Evolutionary conservation across 2,797 vertebrate species (phyloP).

Genomic region (Picus viridis): DNA sequence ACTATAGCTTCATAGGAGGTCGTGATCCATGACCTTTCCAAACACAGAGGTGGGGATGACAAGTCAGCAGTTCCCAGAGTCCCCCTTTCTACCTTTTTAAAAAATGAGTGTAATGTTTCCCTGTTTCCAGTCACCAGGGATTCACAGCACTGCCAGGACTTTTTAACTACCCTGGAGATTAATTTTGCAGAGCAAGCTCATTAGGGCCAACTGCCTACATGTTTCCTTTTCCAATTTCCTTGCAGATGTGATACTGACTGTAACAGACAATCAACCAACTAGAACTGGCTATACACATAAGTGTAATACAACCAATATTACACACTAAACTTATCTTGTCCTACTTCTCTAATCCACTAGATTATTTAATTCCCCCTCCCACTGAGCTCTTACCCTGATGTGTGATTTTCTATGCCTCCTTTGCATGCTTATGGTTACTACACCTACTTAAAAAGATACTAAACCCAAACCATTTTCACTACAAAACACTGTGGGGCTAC

Average conservation of each 20-base stretch:
- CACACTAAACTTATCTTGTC: neutral
- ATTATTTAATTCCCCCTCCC: neutral
- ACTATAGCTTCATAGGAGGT: too few species aligned
- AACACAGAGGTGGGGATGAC: too few species aligned
- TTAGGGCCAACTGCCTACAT: neutral
- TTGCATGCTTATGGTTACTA: neutral
- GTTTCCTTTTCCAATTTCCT: neutral
- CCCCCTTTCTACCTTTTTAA: too few species aligned
- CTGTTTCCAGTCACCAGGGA: too few species aligned
- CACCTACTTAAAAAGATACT: neutral
- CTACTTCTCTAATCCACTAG: neutral
- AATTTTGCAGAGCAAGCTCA: neutral
- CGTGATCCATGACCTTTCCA: too few species aligned
- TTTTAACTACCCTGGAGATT: too few species aligned
- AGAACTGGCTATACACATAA: neutral
- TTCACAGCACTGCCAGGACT: too few species aligned
- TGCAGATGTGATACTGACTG: neutral
- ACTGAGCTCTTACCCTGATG: neutral
- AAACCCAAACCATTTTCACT: neutral
- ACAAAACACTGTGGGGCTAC: neutral
- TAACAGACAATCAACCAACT: neutral
- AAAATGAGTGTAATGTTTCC: too few species aligned
- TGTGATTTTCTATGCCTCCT: neutral
- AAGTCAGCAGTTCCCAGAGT: too few species aligned
- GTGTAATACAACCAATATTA: neutral